Evolutionary conservation across 1,140 invertebrate genomes (phyloP), one percentile per base, ranked within the genome.

Genomic region (Panagrolaimus sp.): DNA sequence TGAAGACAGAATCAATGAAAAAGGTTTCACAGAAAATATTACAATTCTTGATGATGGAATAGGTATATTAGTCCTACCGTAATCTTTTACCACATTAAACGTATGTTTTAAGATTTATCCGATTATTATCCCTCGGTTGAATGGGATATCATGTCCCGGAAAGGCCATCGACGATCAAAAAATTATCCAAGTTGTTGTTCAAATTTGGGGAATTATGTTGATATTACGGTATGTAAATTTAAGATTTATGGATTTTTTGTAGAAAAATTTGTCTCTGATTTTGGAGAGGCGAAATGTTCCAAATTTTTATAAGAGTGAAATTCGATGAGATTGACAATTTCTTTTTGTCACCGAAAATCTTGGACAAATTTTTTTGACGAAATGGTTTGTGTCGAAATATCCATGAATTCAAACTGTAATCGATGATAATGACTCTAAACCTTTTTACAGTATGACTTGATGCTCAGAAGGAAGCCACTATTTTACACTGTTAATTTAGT

Each of bases 81-180:
- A 12, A 48, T 15, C 17, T 43, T 9, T 17, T 15, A 21, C 44
- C 14, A 73, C 10, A 21, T 52, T 46, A 47, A 43, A n/a, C 32
- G 2, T 71, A 24, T 66, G 4, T 26, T 14, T 74, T 91, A 94
- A 38, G 93, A 96, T 84, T 87, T 96, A 52, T 92, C 91, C 43
- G 92, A 95, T 84, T 96, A 94, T 86, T 96, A 96, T 85, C 92
- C 91, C 86, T 95, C 91, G 26, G 94, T 98, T 15, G 95, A 98
- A 86, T 98, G 96, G 96, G 95, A 98, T 85, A 93, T 98, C 79
- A 88, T 98, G 71, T 92, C 94, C 86, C 94, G 97, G 68, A 58
- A 65, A 58, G 93, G 84, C 89, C 91, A 0, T 93, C 91, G 83
- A 93, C 91, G 83, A 86, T 88, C 52, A 90, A 94, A 79, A 90